Conservation (phyloP, 2,888 invertebrate species). For the Acrobasis repandana region DNA sequence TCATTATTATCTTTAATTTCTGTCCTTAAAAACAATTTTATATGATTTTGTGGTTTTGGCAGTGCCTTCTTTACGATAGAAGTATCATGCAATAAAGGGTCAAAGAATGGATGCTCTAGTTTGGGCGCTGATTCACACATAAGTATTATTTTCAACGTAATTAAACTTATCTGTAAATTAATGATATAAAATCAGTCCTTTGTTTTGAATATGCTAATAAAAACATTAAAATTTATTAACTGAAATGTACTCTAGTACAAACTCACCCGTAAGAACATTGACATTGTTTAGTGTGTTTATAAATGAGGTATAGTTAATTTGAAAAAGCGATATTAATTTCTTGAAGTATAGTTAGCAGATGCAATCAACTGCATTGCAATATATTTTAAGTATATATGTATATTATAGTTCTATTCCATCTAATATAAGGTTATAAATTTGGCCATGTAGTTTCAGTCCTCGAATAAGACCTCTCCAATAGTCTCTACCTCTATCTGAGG, state of each 20-base stretch:
- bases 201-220: too few relatives aligned
- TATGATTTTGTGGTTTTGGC: not conserved
- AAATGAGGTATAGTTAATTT: slow-evolving; percentile 12
- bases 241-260: not conserved
- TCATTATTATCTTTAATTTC: not conserved
- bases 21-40: not conserved
- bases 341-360: not conserved
- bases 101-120: slow-evolving; percentile 43
- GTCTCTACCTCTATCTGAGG: too few relatives aligned
- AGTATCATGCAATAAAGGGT: slow-evolving; percentile 42
- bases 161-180: slow-evolving; percentile 40
- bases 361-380: not conserved
- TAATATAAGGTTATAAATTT: too few relatives aligned
- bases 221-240: not conserved
- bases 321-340: not conserved
- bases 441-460: too few relatives aligned
- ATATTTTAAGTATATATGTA: too few relatives aligned
- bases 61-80: not conserved
- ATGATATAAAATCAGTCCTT: not conserved
- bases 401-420: too few relatives aligned
- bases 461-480: too few relatives aligned
- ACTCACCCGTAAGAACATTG: slow-evolving; percentile 49
- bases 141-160: slow-evolving; percentile 34
- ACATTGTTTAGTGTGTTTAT: slow-evolving; percentile 40
- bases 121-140: slow-evolving; percentile 48